These are phyloP conservation scores for Peucedramus taeniatus DNA, from an alignment of 2,113 vertebrate species.

Conservation along the genomic window DNA sequence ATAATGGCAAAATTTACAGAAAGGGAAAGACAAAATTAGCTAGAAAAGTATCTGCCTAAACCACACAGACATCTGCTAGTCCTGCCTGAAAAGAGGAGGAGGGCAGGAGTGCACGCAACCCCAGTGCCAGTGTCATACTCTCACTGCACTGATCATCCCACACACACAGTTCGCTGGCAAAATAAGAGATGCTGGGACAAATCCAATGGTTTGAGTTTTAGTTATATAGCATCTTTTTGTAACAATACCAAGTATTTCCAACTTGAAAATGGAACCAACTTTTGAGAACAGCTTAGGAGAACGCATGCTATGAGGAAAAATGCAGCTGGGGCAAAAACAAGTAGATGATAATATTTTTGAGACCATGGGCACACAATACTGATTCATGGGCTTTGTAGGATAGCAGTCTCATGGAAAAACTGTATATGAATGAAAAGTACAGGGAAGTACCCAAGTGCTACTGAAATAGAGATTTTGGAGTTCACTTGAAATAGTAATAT, in stretches of 20 bases:
- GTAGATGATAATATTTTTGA: not conserved
- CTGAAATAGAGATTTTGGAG: no score
- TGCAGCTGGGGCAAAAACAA: not conserved
- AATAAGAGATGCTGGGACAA: not conserved
- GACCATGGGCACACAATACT: not conserved
- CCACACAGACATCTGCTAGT: not conserved
- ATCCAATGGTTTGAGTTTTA: not conserved
- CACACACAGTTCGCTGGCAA: not conserved
- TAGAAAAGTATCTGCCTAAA: not conserved
- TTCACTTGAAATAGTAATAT: no score
- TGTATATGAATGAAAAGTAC: not conserved
- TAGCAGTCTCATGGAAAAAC: not conserved
- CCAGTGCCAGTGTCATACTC: not conserved
- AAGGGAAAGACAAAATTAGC: not conserved
- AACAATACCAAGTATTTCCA: not conserved
- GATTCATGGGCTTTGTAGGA: not conserved
- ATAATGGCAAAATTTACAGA: not conserved
- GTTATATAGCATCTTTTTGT: not conserved
- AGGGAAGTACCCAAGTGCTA: not conserved
- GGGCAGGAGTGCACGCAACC: fast-evolving
- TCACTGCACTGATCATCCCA: not conserved
- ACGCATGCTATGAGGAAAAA: not conserved
- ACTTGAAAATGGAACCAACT: not conserved
- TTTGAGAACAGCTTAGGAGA: not conserved
- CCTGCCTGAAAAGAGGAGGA: not conserved